These are phyloP conservation scores for Malacoctenus gilli DNA, from an alignment of 2,797 vertebrate genomes.

Conservation along the genomic window DNA sequence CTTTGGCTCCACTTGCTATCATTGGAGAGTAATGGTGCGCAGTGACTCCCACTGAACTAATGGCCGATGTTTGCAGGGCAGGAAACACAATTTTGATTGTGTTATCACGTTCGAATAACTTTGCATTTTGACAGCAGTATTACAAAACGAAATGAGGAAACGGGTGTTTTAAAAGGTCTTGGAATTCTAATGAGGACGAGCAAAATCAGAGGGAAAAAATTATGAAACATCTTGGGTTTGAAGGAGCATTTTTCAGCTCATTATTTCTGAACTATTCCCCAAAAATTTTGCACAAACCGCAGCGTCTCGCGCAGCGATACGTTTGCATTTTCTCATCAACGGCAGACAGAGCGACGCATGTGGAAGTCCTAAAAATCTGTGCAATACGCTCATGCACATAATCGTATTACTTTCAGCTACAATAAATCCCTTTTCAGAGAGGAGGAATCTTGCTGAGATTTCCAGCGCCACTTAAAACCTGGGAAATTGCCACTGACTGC, in stretches of 20 bases:
- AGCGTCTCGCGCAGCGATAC: conserved; percentile 44
- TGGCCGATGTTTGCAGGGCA: conserved; percentile 16
- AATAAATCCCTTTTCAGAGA: conserved; percentile 66
- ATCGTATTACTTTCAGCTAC: conserved; percentile 64
- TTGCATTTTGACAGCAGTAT: conserved; percentile 60
- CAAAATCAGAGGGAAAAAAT: conserved; percentile 49
- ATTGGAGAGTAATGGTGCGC: conserved; percentile 18
- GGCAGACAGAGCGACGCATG: conserved; percentile 22
- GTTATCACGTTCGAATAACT: conserved; percentile 56
- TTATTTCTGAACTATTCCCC: conserved; percentile 57
- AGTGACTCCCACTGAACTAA: conserved; percentile 19
- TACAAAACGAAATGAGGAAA: conserved; percentile 50
- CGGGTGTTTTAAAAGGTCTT: conserved; percentile 42
- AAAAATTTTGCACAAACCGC: conserved; percentile 36
- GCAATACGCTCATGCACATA: conserved; percentile 57
- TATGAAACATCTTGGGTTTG: conserved; percentile 53
- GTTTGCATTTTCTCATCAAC: conserved; percentile 35
- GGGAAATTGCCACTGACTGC: conserved; percentile 67
- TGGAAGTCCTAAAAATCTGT: conserved; percentile 49
- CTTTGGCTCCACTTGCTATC: conserved; percentile 18
- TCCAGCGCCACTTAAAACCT: conserved; percentile 69
- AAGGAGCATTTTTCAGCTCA: conserved; percentile 49
- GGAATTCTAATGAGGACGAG: conserved; percentile 46
- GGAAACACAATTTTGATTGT: conserved; percentile 48
- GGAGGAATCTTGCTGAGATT: conserved; percentile 62